phyloP scores from a whole-genome alignment of 2,113 vertebrate species.

The Gambusia holbrooki region DNA sequence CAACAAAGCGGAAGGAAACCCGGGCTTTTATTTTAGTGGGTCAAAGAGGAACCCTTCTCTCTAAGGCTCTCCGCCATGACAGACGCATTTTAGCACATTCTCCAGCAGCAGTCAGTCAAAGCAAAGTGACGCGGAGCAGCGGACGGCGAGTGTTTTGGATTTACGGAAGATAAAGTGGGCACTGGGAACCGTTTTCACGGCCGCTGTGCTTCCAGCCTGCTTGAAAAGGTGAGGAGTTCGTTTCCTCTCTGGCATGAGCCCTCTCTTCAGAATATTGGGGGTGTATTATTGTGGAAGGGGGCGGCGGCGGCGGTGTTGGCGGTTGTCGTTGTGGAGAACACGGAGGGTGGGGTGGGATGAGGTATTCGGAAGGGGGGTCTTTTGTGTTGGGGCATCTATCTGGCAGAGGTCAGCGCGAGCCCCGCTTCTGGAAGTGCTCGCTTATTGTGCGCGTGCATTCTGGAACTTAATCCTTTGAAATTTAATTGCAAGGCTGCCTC shows the following conservation, averaged over 20 bases:
- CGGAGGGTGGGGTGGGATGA: no score
- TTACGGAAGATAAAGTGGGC: slow-evolving; percentile 52
- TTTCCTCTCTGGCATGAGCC: not conserved
- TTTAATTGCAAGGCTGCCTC: no score
- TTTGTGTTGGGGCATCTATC: slow-evolving; percentile 67
- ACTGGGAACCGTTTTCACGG: slow-evolving; percentile 30
- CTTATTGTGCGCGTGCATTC: no score
- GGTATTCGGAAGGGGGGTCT: slow-evolving; percentile 28
- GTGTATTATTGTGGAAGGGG: slow-evolving; percentile 40
- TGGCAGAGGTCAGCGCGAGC: slow-evolving; percentile 42
- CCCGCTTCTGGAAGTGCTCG: not conserved
- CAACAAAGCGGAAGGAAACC: no score
- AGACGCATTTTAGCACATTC: slow-evolving; percentile 43
- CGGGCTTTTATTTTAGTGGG: slow-evolving; percentile 40
- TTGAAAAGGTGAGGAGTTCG: slow-evolving; percentile 52
- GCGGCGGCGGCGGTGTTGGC: slow-evolving; percentile 34
- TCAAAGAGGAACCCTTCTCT: not conserved
- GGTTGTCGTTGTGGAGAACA: slow-evolving; percentile 23
- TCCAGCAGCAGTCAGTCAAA: slow-evolving; percentile 52
- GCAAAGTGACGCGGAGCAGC: slow-evolving; percentile 39
- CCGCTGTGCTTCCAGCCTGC: slow-evolving; percentile 40
- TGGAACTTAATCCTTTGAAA: not conserved
- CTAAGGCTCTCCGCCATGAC: not conserved
- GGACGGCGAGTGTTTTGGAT: slow-evolving; percentile 29
- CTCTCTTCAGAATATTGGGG: slow-evolving; percentile 9